Percentiles rank a stretch among this genome's conserved stretches.
phyloP scores from a whole-genome alignment of 2,888 invertebrate genomes.

The Hemithea aestivaria region DNA sequence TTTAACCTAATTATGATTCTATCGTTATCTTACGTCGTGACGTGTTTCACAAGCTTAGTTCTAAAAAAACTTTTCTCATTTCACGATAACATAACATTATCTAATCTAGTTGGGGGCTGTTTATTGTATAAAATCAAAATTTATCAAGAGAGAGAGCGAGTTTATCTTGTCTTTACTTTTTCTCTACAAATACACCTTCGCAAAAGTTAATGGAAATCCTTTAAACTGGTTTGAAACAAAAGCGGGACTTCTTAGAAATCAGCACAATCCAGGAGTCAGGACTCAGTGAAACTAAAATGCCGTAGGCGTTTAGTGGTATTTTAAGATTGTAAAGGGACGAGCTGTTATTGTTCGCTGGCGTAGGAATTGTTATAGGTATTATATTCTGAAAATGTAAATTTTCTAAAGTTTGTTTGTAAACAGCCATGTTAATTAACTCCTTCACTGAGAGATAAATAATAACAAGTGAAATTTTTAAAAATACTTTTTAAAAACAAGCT shows the following conservation, averaged over 20 bases:
- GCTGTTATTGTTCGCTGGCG: no score
- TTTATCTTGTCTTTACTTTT: conserved; percentile 1
- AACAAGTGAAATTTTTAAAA: no score
- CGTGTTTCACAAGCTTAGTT: conserved; percentile 12
- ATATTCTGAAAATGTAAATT: no score
- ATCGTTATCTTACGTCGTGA: conserved; percentile 3
- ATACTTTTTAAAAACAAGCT: no score
- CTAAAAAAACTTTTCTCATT: conserved; percentile 17
- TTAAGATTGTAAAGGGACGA: not conserved
- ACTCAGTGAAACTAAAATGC: conserved; percentile 22
- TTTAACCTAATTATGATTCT: no score
- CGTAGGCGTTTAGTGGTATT: conserved; percentile 3
- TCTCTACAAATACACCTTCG: conserved; percentile 40
- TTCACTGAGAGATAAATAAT: no score
- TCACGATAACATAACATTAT: conserved; percentile 13
- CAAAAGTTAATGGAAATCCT: conserved; percentile 55
- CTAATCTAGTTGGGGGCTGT: conserved; percentile 8
- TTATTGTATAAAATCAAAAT: conserved; percentile 4
- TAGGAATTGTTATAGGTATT: no score
- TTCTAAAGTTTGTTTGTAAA: no score
- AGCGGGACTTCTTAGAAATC: conserved; percentile 41
- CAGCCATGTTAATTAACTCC: no score
- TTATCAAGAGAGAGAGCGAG: conserved; percentile 4
- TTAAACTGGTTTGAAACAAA: conserved; percentile 33
- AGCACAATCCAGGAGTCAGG: conserved; percentile 27